Evolutionary conservation across 2,888 invertebrate species (phyloP), one percentile per base, ranked within the genome.

Genomic region (Lasioglossum morio): DNA sequence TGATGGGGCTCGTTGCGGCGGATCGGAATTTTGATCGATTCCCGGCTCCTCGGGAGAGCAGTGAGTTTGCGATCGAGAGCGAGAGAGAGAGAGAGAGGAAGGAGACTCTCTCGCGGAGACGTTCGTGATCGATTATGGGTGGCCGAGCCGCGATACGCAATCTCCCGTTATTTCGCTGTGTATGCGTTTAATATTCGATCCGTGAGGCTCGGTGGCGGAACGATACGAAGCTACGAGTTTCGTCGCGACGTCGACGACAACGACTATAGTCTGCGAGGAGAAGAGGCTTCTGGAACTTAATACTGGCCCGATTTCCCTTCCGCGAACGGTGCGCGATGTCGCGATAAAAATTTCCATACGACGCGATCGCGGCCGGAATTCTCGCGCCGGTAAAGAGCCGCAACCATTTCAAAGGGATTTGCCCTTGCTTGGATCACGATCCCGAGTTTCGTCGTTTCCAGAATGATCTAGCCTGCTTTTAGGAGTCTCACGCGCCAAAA

Each of bases 131-230:
- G 69, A 69, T 69, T 69, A 37, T 37, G 10, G 69, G 40, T 69
- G 69, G 69, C 12, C 34, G 40, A 69, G 40, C 34, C 5, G 66
- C 37, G 69, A 37, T 46, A 19, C 27, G 66, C 77, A 43, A 69
- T 19, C 30, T 70, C 72, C 14, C 37, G 69, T 72, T 82, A 69
- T 76, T 76, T 70, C 69, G 46, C 69, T 82, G 69, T 77, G 76
- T 84, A 82, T 77, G 80, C 82, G 73, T 79, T 84, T 82, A 86
- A 82, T 78, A 84, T 86, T 86, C 83, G 86, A 77, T 76, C 80
- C 78, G 76, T 81, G 72, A 75, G 27, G 73, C 70, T 72, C 80
- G 60, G 34, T 23, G 14, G 30, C 76, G 79, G 75, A 37, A 48
- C 79, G 79, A 81, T 73, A 77, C 69, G 37, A 74, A 43, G 40